phyloP scores from a whole-genome alignment of 2,113 vertebrate genomes.

The Saccopteryx bilineata region DNA sequence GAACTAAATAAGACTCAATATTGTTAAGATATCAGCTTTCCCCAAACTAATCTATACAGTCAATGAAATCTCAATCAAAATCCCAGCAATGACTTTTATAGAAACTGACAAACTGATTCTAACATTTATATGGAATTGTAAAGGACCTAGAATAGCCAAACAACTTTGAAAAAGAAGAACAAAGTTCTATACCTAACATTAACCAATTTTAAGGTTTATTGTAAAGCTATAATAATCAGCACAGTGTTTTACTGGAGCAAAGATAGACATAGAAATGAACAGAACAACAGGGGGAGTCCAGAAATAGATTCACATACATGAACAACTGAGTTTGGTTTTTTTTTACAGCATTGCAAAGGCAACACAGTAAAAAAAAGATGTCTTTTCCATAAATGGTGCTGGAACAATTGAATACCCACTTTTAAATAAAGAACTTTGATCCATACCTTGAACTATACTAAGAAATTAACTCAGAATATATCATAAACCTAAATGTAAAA shows the following conservation, averaged over 20 bases:
- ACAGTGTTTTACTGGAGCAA: background rate
- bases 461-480: constrained; percentile 36
- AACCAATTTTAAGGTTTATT: constrained; percentile 35
- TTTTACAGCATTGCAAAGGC: background rate
- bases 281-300: background rate
- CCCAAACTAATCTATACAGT: background rate
- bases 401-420: background rate
- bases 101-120: constrained; percentile 33
- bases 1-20: background rate
- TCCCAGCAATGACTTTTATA: background rate
- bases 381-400: constrained; percentile 14
- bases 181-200: background rate
- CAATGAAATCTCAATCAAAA: constrained; percentile 33
- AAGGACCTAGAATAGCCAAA: background rate
- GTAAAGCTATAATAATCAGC: constrained; percentile 7
- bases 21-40: background rate
- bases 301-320: background rate
- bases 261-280: background rate
- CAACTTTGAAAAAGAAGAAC: constrained; percentile 13
- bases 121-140: constrained; percentile 28
- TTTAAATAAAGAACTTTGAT: background rate
- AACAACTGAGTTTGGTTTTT: background rate
- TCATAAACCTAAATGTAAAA: constrained; percentile 28
- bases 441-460: background rate
- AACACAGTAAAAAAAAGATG: background rate